These are phyloP conservation scores for Tachuris rubrigastra DNA, from an alignment of 2,113 vertebrate genomes.

Conservation along the genomic window DNA sequence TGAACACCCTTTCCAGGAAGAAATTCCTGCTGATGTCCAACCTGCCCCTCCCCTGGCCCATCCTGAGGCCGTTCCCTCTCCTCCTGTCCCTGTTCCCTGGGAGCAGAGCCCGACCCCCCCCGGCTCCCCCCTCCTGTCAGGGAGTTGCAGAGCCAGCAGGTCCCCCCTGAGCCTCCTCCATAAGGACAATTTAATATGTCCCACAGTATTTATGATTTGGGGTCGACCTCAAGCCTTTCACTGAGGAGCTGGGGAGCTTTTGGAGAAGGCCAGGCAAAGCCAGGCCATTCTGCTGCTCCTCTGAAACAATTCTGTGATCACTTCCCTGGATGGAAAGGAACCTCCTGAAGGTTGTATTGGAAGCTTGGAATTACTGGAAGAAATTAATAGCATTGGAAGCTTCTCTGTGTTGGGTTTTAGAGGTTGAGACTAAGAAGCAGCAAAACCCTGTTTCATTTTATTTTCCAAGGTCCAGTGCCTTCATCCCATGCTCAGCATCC, in stretches of 20 bases:
- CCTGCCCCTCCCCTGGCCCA: no score
- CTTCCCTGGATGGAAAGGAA: background rate
- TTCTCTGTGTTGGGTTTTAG: background rate
- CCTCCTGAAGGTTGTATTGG: background rate
- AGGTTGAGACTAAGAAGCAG: background rate
- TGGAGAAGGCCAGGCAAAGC: no score
- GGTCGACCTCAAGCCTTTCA: background rate
- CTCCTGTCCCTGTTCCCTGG: no score
- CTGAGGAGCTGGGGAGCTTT: background rate
- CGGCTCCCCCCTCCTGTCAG: no score
- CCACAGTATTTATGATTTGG: background rate
- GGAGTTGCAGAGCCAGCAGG: no score
- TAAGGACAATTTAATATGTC: background rate
- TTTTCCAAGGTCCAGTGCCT: background rate
- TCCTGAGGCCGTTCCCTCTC: no score
- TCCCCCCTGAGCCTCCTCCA: no score
- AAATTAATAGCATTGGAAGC: background rate
- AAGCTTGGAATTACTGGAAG: background rate
- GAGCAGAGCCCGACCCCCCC: no score
- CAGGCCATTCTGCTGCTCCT: no score
- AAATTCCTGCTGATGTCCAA: no score
- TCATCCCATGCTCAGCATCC: background rate
- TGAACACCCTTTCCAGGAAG: no score
- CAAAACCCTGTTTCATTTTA: background rate
- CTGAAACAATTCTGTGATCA: no score